These are phyloP conservation scores for Orgyia antiqua DNA, from an alignment of 2,888 invertebrate genomes.

Conservation along the genomic window DNA sequence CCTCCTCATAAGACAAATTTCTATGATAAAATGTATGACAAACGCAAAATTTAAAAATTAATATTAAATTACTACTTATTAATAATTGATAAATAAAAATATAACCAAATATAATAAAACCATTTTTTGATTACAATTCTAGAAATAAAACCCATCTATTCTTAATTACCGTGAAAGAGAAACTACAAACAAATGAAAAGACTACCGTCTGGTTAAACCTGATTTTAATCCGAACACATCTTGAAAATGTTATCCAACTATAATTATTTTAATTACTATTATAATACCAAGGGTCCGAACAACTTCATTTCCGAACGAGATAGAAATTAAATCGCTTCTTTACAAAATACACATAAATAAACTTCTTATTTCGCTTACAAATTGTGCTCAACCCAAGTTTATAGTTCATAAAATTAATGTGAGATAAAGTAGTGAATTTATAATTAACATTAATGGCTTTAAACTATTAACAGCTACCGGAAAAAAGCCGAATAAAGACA, in stretches of 20 bases:
- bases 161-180: no score
- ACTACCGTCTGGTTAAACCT: background rate
- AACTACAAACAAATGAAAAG: background rate
- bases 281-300: slow-evolving; percentile 1
- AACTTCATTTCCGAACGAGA: slow-evolving; percentile 9
- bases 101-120: no score
- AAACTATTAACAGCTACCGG: slow-evolving; percentile 76
- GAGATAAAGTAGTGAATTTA: slow-evolving; percentile 66
- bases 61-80: no score
- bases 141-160: no score
- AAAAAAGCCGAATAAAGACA: slow-evolving; percentile 72
- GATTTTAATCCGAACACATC: background rate
- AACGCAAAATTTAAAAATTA: no score
- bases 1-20: no score
- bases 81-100: no score
- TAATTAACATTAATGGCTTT: slow-evolving; percentile 73
- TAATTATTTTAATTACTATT: slow-evolving; percentile 5
- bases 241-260: slow-evolving; percentile 1
- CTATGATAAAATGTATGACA: no score
- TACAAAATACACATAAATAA: slow-evolving; percentile 48
- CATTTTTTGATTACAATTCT: background rate
- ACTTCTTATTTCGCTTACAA: slow-evolving; percentile 61
- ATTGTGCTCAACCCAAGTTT: slow-evolving; percentile 57
- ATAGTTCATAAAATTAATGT: slow-evolving; percentile 71
- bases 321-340: slow-evolving; percentile 1